Evolutionary conservation across 2,113 vertebrate genomes (phyloP).

Genomic region (Speoplatyrhinus poulsoni): DNA sequence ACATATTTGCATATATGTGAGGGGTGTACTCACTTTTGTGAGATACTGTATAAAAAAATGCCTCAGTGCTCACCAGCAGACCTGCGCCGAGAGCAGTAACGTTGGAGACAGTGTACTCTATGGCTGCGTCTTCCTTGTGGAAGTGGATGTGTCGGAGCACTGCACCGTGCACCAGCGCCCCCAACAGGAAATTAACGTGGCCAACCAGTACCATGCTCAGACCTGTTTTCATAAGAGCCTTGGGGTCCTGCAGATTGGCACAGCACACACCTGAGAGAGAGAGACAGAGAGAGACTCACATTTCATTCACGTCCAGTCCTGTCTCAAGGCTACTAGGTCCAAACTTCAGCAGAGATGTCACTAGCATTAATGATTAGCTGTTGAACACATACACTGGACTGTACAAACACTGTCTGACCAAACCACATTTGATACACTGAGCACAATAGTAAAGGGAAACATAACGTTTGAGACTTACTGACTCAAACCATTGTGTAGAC

Average conservation of each 20-base stretch:
- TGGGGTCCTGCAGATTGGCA: slow-evolving; percentile 68
- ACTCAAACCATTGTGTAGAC: too few relatives aligned
- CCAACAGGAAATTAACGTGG: slow-evolving; percentile 86
- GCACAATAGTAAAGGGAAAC: too few relatives aligned
- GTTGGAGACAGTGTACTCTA: slow-evolving; percentile 83
- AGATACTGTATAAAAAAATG: too few relatives aligned
- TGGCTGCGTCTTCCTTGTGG: slow-evolving; percentile 62
- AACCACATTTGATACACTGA: too few relatives aligned
- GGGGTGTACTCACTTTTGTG: too few relatives aligned
- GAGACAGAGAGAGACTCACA: not conserved
- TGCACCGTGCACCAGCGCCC: slow-evolving; percentile 82
- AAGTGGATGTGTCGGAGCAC: slow-evolving; percentile 82
- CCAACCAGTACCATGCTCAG: slow-evolving; percentile 85
- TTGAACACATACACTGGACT: slow-evolving; percentile 6
- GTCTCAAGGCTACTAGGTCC: slow-evolving; percentile 32
- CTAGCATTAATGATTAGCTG: slow-evolving; percentile 74
- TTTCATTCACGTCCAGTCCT: slow-evolving; percentile 48
- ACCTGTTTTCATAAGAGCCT: slow-evolving; percentile 87
- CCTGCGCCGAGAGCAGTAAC: slow-evolving; percentile 76
- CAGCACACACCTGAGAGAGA: slow-evolving; percentile 53
- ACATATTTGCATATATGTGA: too few relatives aligned
- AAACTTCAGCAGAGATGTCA: slow-evolving; percentile 39
- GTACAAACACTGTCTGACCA: too few relatives aligned
- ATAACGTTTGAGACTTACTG: too few relatives aligned
- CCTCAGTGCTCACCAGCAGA: slow-evolving; percentile 76